Percentiles rank a stretch among this genome's conserved stretches.
phyloP scores from a whole-genome alignment of 2,797 vertebrate species.

The Schizopygopsis pylzovi region DNA sequence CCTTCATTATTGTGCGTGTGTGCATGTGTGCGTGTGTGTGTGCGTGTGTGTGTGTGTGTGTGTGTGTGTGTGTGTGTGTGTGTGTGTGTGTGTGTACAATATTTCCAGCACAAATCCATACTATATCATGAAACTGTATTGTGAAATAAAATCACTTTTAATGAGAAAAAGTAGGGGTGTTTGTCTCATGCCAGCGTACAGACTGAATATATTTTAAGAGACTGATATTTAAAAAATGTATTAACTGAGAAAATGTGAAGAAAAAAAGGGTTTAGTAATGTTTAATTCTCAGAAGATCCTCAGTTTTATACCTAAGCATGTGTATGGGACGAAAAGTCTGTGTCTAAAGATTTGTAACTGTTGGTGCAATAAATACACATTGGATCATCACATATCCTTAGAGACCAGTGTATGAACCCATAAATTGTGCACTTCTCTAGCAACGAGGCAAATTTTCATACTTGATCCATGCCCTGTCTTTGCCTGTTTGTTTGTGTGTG shows the following conservation, averaged over 20 bases:
- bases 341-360: neutral
- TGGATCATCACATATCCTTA: neutral
- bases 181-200: neutral
- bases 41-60: too few species aligned
- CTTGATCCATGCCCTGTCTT: slow-evolving; percentile 37
- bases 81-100: too few species aligned
- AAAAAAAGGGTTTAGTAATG: neutral
- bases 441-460: slow-evolving; percentile 39
- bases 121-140: too few species aligned
- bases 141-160: too few species aligned
- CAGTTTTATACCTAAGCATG: neutral
- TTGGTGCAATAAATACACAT: neutral
- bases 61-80: too few species aligned
- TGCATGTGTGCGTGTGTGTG: too few species aligned
- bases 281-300: neutral
- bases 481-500: slow-evolving; percentile 6
- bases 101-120: too few species aligned
- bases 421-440: slow-evolving; percentile 38
- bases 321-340: neutral
- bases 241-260: neutral
- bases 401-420: slow-evolving; percentile 42
- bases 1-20: too few species aligned
- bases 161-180: too few species aligned
- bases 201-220: slow-evolving; percentile 2
- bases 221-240: neutral